Conservation (phyloP, 2,888 invertebrate genomes). For the Ormyrus labotus region DNA sequence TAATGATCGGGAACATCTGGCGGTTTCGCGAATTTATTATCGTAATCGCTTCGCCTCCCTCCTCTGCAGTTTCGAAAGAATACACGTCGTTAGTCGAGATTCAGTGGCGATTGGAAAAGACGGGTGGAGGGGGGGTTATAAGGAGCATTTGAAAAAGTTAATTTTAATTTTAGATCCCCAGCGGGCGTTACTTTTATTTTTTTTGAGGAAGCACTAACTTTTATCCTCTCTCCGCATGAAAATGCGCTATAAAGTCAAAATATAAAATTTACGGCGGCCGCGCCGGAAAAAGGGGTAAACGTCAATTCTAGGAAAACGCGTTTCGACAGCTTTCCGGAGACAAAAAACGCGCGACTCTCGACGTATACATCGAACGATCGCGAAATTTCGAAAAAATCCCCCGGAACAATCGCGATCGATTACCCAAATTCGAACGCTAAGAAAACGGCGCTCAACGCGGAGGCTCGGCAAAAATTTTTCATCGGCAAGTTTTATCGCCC, state of each 20-base stretch:
- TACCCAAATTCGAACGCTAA: no score
- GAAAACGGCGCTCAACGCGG: no score
- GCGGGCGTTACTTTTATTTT: neutral
- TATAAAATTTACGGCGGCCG: neutral
- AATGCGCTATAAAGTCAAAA: neutral
- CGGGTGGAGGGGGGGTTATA: neutral
- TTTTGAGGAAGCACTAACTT: neutral
- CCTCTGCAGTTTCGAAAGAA: no score
- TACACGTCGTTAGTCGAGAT: no score
- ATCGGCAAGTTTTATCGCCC: slow-evolving; percentile 12
- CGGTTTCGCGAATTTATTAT: no score
- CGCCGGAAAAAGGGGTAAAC: no score
- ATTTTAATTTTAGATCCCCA: neutral
- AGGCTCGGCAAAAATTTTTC: neutral
- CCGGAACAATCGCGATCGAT: neutral
- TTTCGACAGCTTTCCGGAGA: neutral
- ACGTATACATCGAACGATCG: no score
- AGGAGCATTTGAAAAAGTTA: neutral
- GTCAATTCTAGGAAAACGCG: no score
- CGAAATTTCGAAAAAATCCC: no score
- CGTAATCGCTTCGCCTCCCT: no score
- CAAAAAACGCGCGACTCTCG: neutral
- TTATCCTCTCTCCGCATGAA: neutral
- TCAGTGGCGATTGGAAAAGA: neutral
- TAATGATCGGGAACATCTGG: no score